A percentile compares a stretch with the other conserved stretches of the same genome.
These are phyloP conservation scores for Sclerodermus sp. DNA, from an alignment of 2,888 invertebrate genomes.

Conservation along the genomic window DNA sequence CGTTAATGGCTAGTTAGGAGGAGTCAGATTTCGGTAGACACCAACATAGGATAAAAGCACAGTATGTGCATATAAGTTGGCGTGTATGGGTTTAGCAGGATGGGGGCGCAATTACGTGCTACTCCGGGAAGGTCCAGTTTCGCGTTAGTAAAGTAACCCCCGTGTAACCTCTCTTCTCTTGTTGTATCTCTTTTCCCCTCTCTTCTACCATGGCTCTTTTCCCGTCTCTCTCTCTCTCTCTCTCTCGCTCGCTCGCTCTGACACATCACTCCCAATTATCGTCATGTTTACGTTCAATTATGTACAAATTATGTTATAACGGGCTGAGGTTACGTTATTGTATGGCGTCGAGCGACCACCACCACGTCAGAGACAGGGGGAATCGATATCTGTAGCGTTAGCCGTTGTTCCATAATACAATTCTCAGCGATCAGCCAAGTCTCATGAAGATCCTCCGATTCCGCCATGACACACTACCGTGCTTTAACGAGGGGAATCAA, in stretches of 20 bases:
- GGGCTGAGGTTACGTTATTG: slow-evolving; percentile 18
- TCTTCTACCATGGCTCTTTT: too few species aligned
- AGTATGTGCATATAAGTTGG: too few species aligned
- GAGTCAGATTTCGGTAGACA: too few species aligned
- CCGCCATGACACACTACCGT: too few species aligned
- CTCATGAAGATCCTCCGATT: too few species aligned
- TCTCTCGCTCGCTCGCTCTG: not conserved
- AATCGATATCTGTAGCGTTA: slow-evolving; percentile 1
- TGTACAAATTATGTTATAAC: slow-evolving; percentile 33
- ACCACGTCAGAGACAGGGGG: not conserved
- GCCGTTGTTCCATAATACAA: not conserved
- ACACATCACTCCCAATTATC: slow-evolving; percentile 25
- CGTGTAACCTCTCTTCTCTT: not conserved
- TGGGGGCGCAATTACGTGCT: not conserved
- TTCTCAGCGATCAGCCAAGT: too few species aligned
- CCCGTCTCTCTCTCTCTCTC: not conserved
- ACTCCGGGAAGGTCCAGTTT: not conserved
- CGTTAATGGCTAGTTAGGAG: too few species aligned
- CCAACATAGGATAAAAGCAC: too few species aligned
- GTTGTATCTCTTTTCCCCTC: too few species aligned
- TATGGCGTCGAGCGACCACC: slow-evolving; percentile 3
- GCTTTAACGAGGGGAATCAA: too few species aligned
- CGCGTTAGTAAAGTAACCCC: not conserved
- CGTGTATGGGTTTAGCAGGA: not conserved
- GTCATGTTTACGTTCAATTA: slow-evolving; percentile 40